Base-by-base conservation (phyloP, 1,140 invertebrate species). In the Drosophila ananassae region DNA sequence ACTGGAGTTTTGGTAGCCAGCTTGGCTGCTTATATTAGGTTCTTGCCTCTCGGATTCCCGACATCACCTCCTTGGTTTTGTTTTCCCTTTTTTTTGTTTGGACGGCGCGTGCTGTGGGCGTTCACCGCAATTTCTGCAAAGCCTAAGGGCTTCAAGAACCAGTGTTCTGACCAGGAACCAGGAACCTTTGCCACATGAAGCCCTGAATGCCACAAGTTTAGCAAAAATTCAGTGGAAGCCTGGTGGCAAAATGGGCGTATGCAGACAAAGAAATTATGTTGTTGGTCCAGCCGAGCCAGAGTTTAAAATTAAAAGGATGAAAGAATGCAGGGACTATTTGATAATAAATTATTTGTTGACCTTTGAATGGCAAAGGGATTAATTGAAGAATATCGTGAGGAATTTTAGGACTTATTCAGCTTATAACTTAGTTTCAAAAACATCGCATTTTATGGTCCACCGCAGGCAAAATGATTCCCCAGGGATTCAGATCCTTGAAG, bases 21-120 rank as follows among this genome's bases (percentile, higher is more conserved):
- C 60, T 62, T 85, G 81, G 81, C 81, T 87, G 82, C 81, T 60
- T 50, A 47, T 47, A 47, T 47, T 47, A 30, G 48, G 60, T 17
- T 51, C 60, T 44, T 25, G 39, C 17, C 39, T 12, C 30, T 52
- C 37, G 9, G 10, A 48, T n/a, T 46, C 44, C 51, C 24, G 13
- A 8, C 28, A 52, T 47, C 57, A 32, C 21, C 32, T 48, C 47
- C 50, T 34, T 44, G 53, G 28, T 46, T 53, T 57, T 32, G 67
- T 71, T 63, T 81, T 58, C 62, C 48, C 56, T 50, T 22, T 37
- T 48, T n/a, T 37, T 30, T 60, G 5, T 37, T 30, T 56, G 8
- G 28, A 5, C 25, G 82, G 78, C 82, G 55, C 78, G 82, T 85
- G 82, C 83, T 85, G 78, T 78, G 82, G 82, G 82, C 82, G 82